These are phyloP conservation scores for Watersipora subatra DNA, from an alignment of 1,140 invertebrate species.

Conservation along the genomic window DNA sequence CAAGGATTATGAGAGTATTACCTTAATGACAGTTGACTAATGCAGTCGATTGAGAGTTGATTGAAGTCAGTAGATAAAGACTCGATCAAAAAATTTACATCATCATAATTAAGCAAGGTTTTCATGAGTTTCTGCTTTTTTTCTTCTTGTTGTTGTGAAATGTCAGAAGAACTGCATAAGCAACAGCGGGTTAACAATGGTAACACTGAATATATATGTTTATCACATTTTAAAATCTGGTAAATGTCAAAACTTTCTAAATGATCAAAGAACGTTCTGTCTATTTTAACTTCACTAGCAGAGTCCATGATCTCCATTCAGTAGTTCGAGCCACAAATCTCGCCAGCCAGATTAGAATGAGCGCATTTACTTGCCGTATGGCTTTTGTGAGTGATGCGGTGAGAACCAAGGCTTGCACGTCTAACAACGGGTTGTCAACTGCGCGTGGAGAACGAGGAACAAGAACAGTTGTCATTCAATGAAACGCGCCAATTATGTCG, in stretches of 20 bases:
- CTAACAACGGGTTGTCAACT: no score
- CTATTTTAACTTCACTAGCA: no score
- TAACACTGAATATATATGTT: not conserved
- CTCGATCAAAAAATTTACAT: not conserved
- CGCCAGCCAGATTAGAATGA: no score
- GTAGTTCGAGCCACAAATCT: no score
- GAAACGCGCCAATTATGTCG: no score
- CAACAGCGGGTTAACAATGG: not conserved
- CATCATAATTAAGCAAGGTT: not conserved
- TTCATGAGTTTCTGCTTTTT: not conserved
- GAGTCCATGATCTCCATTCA: no score
- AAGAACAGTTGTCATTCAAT: no score
- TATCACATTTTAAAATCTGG: not conserved
- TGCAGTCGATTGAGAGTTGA: not conserved
- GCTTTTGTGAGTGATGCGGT: no score
- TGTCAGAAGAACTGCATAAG: not conserved
- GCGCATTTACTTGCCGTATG: no score
- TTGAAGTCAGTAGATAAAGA: not conserved
- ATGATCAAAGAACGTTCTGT: not conserved
- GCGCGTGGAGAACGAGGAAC: no score
- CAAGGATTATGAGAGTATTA: no score
- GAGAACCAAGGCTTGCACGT: no score
- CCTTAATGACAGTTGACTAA: not conserved
- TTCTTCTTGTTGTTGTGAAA: not conserved
- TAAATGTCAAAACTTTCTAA: not conserved